Evolutionary conservation across 2,888 invertebrate genomes (phyloP), one percentile per base, ranked within the genome.

Genomic region (Brachylomia viminalis): DNA sequence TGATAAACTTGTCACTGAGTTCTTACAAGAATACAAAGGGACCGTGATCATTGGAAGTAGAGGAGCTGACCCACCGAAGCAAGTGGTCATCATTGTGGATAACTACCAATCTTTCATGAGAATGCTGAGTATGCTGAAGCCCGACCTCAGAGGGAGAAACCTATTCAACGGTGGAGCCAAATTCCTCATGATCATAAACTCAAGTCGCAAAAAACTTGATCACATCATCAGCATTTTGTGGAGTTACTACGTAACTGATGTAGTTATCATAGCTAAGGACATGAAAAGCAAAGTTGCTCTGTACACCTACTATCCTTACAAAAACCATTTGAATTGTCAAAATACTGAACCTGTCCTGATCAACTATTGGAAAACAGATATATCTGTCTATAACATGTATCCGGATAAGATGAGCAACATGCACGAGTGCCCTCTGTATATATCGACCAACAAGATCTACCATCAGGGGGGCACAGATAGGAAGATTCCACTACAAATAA

Each of bases 371-470:
- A 88, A 89, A 52, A 81, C 82, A 67, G 83, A 71, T 11, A 80
- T 56, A 27, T 84, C 87, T 38, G 59, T 82, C 3, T 75, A 81
- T 8, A 77, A 91, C 30, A 65, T 93, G 52, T 95, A 91, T 82
- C 90, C 91, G 5, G 92, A 95, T 75, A 95, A 95, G 89, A 92
- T 94, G 91, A 86, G 83, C 52, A 92, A 95, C 49, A 94, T 95
- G 94, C 89, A 92, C 47, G 90, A 92, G 66, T 95, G 95, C 68
- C 95, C 94, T 4, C 82, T 95, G 4, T 94, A 94, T 72, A 92
- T 95, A 72, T 94, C 95, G 0, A 95, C 95, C 0, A 94, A 94
- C 72, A 95, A 93, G 82, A 87, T 94, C 2, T 92, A 92, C 71
- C 86, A 92, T 56, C 93, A 93, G 20, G 86, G 89, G 8, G 86